A percentile compares a stretch with the other conserved stretches of the same genome.
phyloP scores from a whole-genome alignment of 2,113 vertebrate genomes.

The Carollia perspicillata region DNA sequence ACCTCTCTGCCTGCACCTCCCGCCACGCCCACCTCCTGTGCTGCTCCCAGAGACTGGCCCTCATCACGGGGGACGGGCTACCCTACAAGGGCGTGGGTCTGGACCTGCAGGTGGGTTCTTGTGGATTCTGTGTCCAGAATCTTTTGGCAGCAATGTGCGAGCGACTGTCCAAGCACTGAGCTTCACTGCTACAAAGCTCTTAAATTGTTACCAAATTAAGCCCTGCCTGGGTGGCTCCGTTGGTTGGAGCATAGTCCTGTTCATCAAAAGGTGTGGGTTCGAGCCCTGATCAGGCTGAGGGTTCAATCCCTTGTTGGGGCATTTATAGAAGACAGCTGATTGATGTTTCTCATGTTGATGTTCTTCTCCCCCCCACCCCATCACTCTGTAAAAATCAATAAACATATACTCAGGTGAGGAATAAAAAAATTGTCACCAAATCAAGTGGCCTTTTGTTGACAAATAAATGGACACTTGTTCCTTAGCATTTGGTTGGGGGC shows the following conservation, averaged over 20 bases:
- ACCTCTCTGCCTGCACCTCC: not conserved
- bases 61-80: too few species aligned
- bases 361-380: too few species aligned
- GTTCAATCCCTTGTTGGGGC: too few species aligned
- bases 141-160: not conserved
- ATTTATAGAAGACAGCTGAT: too few species aligned
- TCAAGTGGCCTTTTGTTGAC: not conserved
- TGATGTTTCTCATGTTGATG: too few species aligned
- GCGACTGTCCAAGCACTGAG: not conserved
- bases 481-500: not conserved
- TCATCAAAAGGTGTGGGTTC: too few species aligned
- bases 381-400: too few species aligned
- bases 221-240: too few species aligned
- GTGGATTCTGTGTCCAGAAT: not conserved
- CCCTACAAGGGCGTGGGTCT: not conserved
- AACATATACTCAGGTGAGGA: too few species aligned
- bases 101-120: not conserved
- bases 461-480: not conserved
- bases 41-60: not conserved
- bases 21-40: rapidly evolving
- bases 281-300: too few species aligned
- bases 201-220: not conserved
- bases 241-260: too few species aligned
- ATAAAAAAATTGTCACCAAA: not conserved
- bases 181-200: not conserved